These are phyloP conservation scores for Phenacoccus solenopsis DNA, from an alignment of 1,140 invertebrate genomes.

Conservation along the genomic window DNA sequence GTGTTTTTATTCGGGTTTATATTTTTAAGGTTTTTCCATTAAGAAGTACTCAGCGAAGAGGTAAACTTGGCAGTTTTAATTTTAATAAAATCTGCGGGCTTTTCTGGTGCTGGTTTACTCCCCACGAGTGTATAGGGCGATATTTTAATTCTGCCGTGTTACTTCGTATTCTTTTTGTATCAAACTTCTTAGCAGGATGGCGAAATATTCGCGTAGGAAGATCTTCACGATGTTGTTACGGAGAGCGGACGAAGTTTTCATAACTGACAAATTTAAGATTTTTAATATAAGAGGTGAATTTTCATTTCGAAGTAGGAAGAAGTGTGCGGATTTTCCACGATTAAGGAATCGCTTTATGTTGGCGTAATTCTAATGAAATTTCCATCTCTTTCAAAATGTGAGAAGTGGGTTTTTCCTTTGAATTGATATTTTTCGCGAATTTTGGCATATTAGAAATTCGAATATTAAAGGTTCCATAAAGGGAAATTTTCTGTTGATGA, in stretches of 20 bases:
- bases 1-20: background rate
- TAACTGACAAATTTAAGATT: background rate
- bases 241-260: background rate
- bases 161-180: background rate
- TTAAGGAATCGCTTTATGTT: background rate
- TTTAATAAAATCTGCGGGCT: background rate
- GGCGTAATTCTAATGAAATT: background rate
- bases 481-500: no score
- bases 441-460: no score
- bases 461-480: no score
- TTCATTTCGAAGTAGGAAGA: no score
- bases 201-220: background rate
- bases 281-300: background rate
- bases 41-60: background rate
- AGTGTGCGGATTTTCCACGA: no score
- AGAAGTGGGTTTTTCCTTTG: no score
- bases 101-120: background rate
- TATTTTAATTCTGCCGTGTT: background rate
- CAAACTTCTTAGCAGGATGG: background rate
- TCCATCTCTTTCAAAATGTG: no score
- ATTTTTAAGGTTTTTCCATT: background rate
- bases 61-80: background rate
- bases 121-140: no score
- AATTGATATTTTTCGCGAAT: no score
- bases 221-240: no score